These are phyloP conservation scores for Taurulus bubalis DNA, from an alignment of 2,113 vertebrate species.

Conservation along the genomic window DNA sequence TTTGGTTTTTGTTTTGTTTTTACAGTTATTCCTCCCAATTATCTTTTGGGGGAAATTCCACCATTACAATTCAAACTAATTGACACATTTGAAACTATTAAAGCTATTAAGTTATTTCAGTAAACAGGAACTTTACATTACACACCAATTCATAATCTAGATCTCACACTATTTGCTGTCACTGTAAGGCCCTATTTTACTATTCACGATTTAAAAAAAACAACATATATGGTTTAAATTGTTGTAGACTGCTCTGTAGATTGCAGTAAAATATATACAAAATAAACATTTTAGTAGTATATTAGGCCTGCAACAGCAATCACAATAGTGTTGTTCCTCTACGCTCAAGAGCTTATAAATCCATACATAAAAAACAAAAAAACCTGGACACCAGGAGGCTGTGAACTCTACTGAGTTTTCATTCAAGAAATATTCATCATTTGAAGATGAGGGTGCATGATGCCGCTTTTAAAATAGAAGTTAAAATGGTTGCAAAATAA, in stretches of 20 bases:
- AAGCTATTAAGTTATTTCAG: too few species aligned
- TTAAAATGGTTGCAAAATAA: neutral
- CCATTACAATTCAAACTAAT: neutral
- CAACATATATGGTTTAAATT: neutral
- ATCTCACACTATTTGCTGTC: neutral
- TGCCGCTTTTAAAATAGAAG: neutral
- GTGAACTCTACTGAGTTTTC: too few species aligned
- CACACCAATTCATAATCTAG: too few species aligned
- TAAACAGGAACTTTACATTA: too few species aligned
- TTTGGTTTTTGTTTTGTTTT: too few species aligned
- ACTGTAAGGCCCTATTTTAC: neutral
- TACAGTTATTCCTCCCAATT: constrained; percentile 8
- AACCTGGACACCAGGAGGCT: neutral
- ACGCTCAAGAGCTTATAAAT: neutral
- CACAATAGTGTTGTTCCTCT: neutral
- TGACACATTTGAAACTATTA: neutral
- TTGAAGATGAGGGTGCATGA: neutral
- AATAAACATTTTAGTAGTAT: neutral
- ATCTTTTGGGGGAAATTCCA: neutral
- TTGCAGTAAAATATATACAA: neutral
- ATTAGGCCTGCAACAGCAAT: neutral
- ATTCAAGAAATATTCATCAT: neutral
- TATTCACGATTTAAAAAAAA: neutral
- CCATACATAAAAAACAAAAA: neutral
- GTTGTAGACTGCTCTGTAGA: neutral